These are phyloP conservation scores for Erebia ligea DNA, from an alignment of 2,888 invertebrate genomes.

Conservation along the genomic window DNA sequence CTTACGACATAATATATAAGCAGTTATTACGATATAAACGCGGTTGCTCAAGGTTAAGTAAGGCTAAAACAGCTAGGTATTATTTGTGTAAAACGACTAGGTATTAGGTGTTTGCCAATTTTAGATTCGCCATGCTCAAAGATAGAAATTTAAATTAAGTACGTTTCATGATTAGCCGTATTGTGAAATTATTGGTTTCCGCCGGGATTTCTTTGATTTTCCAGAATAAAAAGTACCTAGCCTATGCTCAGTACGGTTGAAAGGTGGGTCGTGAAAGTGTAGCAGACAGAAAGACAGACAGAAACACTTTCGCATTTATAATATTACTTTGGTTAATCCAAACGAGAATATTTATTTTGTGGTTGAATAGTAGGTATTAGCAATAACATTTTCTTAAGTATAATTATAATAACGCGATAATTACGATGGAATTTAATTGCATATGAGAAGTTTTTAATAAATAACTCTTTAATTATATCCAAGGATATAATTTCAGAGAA, in stretches of 20 bases:
- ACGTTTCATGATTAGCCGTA: not conserved
- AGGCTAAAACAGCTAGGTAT: not conserved
- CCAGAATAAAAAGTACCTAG: too few relatives aligned
- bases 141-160: conserved; percentile 33
- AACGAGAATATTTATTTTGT: too few relatives aligned
- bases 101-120: conserved; percentile 35
- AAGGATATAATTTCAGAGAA: conserved; percentile 2
- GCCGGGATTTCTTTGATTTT: too few relatives aligned
- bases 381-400: not conserved
- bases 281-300: too few relatives aligned
- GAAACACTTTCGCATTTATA: too few relatives aligned
- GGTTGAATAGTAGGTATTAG: not conserved
- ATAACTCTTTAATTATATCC: not conserved
- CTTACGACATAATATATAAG: too few relatives aligned
- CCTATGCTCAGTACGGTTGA: too few relatives aligned
- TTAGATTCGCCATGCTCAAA: conserved; percentile 39
- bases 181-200: too few relatives aligned
- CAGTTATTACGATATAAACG: too few relatives aligned
- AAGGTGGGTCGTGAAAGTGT: too few relatives aligned
- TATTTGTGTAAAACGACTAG: not conserved
- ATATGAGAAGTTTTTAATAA: not conserved
- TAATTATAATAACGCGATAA: not conserved
- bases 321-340: too few relatives aligned
- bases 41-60: not conserved
- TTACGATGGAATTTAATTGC: not conserved